Evolutionary conservation across 2,113 vertebrate species (phyloP), one percentile per base, ranked within the genome.

Genomic region (Triplophysa tibetana): DNA sequence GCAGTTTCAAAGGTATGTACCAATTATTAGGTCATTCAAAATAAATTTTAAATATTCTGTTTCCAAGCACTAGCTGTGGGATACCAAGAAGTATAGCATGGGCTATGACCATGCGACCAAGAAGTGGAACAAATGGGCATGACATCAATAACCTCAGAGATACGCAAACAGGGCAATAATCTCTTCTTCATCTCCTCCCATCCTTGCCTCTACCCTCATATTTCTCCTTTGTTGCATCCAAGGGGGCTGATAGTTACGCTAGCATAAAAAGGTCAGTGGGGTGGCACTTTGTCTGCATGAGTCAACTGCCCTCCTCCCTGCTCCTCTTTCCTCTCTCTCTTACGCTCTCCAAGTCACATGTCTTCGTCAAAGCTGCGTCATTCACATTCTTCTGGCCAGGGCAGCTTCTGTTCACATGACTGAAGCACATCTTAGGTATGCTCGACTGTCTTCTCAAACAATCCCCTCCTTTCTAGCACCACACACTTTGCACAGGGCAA

Each of bases 311-410:
- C 69, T 63, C 58, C 56, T 76, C 29, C 66, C 75, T 48, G 38
- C 33, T 76, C 29, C 50, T 65, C 63, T 82, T 77, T 82, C 60
- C 64, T 83, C 52, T 75, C 63, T 56, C 24, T 70, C 48, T 24
- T 14, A 50, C 45, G 23, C 82, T 70, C 69, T 77, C 78, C 63
- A 62, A 91, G 90, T 93, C 91, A 91, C 92, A 92, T 91, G 91
- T 87, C 85, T 87, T 90, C 87, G 92, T 89, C 89, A 90, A 91
- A 92, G 89, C 87, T 68, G 79, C 89, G 87, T 91, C 80, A 84
- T 89, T 93, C 84, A 84, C 90, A 93, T 93, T 93, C 91, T 88
- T 91, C 85, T 87, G 85, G 82, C 86, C 83, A 86, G 88, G 91
- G 88, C 86, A 83, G 72, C 79, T 87, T 88, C 70, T 70, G 82